These are phyloP conservation scores for Sylvilagus floridanus DNA, from an alignment of 2,797 vertebrate genomes.

Conservation along the genomic window DNA sequence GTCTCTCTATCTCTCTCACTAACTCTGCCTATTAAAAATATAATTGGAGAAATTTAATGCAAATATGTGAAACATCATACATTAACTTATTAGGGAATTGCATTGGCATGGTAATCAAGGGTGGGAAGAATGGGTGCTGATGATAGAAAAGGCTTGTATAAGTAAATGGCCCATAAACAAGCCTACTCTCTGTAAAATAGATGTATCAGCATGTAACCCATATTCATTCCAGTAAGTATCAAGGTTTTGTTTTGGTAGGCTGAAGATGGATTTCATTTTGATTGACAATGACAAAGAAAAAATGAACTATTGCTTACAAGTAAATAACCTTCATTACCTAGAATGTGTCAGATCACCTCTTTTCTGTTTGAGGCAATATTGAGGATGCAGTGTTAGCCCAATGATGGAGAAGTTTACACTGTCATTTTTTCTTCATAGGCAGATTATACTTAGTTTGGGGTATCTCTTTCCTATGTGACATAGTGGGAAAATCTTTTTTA, in stretches of 20 bases:
- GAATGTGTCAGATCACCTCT: neutral
- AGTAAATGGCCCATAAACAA: neutral
- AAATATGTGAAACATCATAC: neutral
- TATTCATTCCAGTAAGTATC: neutral
- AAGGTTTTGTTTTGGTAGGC: conserved; percentile 18
- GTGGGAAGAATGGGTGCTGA: neutral
- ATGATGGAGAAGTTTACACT: neutral
- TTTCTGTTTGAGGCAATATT: neutral
- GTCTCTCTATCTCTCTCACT: no score
- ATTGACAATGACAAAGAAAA: neutral
- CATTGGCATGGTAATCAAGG: neutral
- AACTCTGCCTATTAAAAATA: no score
- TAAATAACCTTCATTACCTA: neutral
- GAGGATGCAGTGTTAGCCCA: neutral
- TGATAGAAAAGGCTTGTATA: neutral
- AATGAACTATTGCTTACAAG: neutral
- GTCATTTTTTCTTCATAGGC: neutral
- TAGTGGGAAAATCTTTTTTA: neutral
- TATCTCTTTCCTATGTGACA: neutral
- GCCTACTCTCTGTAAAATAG: neutral
- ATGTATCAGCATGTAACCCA: neutral
- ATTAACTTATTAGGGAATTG: neutral
- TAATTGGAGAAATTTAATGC: neutral
- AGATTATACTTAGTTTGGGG: neutral
- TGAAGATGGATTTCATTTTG: conserved; percentile 41